Base-by-base conservation (phyloP, 2,888 invertebrate genomes). In the Dryococelus australis region DNA sequence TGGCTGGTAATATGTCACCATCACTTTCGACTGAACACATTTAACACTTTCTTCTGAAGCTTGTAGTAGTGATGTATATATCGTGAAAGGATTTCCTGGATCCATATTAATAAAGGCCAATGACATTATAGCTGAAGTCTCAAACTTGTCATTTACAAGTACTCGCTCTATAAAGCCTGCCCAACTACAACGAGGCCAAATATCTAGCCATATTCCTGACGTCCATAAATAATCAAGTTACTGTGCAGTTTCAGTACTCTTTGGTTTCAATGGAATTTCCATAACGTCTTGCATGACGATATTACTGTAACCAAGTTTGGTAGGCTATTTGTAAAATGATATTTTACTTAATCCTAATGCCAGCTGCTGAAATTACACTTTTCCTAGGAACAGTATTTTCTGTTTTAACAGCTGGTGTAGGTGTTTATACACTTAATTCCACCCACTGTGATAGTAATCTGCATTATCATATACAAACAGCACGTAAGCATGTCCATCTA, bases 21-120 rank as follows among this genome's bases (percentile, higher is more conserved):
- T 83, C 83, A 83, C 83, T 26, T 83, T 83, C 35, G 83, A 83
- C 35, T 83, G 83, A 83, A 26, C 83, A 83, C 83, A 20, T 83
- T 83, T 83, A 6, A 83, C 26, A 26, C 28, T 27, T 83, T 27
- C 83, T 83, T 27, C 83, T 83, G 83, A 0, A 9, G 12, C 12
- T 83, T 83, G 83, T 83, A 27, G 83, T 83, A 83, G 28, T 83
- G 83, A 83, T 12, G 83, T 28, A 83, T 35, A 83, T 83, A 83
- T 83, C 12, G 83, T 83, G 24, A 24, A 83, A 83, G 24, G 12
- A 83, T 83, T 83, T 13, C 83, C 83, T 6, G 83, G n/a, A n/a
- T n/a, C n/a, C n/a, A n/a, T n/a, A n/a, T n/a, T n/a, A n/a, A n/a
- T n/a, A n/a, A n/a, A n/a, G n/a, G 28, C 28, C 83, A 35, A 43